Evolutionary conservation across 2,888 invertebrate genomes (phyloP).

Genomic region (Drosophila pegasa): DNA sequence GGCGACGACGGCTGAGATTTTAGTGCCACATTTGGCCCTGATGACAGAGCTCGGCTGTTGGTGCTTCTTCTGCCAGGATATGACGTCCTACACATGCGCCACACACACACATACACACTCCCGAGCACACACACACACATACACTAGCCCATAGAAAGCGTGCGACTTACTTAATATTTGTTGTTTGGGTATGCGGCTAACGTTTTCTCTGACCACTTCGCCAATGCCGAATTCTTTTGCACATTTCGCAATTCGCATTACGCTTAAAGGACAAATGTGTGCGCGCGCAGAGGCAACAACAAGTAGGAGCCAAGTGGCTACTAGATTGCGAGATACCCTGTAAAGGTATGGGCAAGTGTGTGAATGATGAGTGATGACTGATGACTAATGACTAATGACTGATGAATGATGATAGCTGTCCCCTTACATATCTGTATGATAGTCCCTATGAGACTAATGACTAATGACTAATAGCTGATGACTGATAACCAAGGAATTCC

Average conservation of each 20-base stretch:
- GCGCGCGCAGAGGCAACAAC: slow-evolving; percentile 71
- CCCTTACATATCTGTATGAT: too few relatives aligned
- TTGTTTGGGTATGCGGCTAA: slow-evolving; percentile 19
- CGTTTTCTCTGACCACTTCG: slow-evolving; percentile 55
- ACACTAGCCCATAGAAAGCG: background rate
- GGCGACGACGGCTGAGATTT: slow-evolving; percentile 69
- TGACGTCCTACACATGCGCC: slow-evolving; percentile 72
- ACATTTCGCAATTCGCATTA: slow-evolving; percentile 46
- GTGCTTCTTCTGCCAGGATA: slow-evolving; percentile 43
- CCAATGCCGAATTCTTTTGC: slow-evolving; percentile 66
- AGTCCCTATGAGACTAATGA: too few relatives aligned
- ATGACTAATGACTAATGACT: background rate
- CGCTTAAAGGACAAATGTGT: slow-evolving; percentile 36
- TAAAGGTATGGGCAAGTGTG: background rate
- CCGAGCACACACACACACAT: background rate
- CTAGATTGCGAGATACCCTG: background rate
- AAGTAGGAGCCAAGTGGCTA: slow-evolving; percentile 3
- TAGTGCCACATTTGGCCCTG: slow-evolving; percentile 61
- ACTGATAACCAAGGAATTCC: background rate
- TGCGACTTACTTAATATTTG: slow-evolving; percentile 28
- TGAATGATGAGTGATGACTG: background rate
- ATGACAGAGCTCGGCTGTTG: slow-evolving; percentile 46
- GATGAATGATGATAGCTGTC: too few relatives aligned
- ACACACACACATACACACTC: slow-evolving; percentile 32
- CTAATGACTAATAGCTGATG: background rate